Evolutionary conservation across 92 coral and sea anemone genomes (phyloP), one percentile per base, ranked within the genome.

Genomic region (Actinostola sp.): DNA sequence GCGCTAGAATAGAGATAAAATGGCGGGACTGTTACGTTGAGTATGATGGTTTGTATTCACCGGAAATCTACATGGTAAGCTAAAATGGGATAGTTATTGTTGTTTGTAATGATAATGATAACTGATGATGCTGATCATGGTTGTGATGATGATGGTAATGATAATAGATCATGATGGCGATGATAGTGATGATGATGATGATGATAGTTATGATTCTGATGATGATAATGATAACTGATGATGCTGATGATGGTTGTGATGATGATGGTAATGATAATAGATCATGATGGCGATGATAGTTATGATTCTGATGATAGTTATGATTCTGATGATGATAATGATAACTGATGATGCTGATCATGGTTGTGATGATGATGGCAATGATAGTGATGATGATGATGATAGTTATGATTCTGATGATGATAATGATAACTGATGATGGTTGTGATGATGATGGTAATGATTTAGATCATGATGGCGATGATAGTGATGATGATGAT

Each of bases 1-100:
- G 28, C 92, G 88, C 98, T 94, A 23, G 30, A 9, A 53, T 9
- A 7, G 20, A 3, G 7, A 49, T 49, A 49, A 6, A 6, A 17
- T 16, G 20, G 59, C 1, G 59, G 30, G 30, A 14, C 19, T 48
- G 13, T 48, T 8, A 48, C 54, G 13, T 39, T 39, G 44, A 14
- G 7, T 6, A 14, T 39, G 44, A 39, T 39, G 44, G 14, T 39
- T 39, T 39, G n/a, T 39, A 14, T 39, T 6, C 14, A 39, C 8
- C 14, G 44, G 44, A 39, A 39, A 39, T 39, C 7, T 39, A n/a
- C n/a, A n/a, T n/a, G n/a, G n/a, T n/a, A n/a, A n/a, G n/a, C n/a
- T n/a, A n/a, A n/a, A n/a, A n/a, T n/a, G n/a, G n/a, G n/a, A n/a
- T n/a, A n/a, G n/a, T n/a, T n/a, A n/a, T n/a, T n/a, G n/a, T n/a